Conservation (phyloP, 1,140 invertebrate species). For the Drosophila azteca region DNA sequence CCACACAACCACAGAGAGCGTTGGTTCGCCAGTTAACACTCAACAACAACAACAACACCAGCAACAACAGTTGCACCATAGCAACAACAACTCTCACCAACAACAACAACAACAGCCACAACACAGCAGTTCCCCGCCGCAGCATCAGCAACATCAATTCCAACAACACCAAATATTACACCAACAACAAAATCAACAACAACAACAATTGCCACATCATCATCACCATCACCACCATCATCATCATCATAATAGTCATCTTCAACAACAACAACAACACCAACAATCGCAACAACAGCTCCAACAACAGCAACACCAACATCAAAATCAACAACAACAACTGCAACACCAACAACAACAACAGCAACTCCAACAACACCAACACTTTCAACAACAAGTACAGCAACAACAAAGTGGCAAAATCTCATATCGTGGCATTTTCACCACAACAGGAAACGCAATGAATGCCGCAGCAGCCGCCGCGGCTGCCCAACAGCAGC, state of each 20-base stretch:
- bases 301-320: constrained; percentile 73
- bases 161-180: constrained; percentile 83
- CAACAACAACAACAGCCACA: constrained; percentile 84
- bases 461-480: constrained; percentile 62
- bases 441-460: constrained; percentile 86
- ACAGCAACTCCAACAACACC: constrained; percentile 55
- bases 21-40: constrained; percentile 53
- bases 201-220: constrained; percentile 71
- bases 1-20: constrained; percentile 52
- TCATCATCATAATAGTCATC: constrained; percentile 73
- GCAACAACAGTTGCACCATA: constrained; percentile 81
- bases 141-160: constrained; percentile 76
- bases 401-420: constrained; percentile 85
- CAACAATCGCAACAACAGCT: constrained; percentile 43
- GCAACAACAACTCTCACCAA: constrained; percentile 71
- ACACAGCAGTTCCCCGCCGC: constrained; percentile 70
- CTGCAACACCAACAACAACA: constrained; percentile 68
- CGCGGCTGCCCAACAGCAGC: constrained; percentile 54
- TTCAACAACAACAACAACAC: constrained; percentile 42
- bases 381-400: constrained; percentile 79
- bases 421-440: constrained; percentile 89
- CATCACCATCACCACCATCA: constrained; percentile 81
- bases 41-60: constrained; percentile 53
- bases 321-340: constrained; percentile 67
- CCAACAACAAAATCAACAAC: constrained; percentile 59